Percentiles rank a stretch among this genome's conserved stretches.
These are phyloP conservation scores for Paramacrobiotus metropolitanus DNA, from an alignment of 1,140 invertebrate genomes.

Conservation along the genomic window DNA sequence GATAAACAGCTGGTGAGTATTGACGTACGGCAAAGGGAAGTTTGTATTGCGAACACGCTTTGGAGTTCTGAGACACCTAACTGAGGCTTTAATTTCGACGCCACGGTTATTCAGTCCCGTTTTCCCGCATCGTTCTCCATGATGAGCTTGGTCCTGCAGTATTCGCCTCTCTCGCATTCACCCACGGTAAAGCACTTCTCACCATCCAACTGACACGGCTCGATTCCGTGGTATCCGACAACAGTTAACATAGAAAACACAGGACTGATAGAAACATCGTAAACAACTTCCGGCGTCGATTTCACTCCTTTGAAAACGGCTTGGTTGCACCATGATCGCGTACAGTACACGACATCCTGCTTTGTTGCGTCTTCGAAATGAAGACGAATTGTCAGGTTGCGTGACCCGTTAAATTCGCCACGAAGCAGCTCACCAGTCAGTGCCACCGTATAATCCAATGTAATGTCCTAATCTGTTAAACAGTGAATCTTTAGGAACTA, in stretches of 20 bases:
- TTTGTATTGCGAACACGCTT: slow-evolving; percentile 36
- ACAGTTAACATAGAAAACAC: slow-evolving; percentile 38
- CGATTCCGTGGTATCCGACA: slow-evolving; percentile 40
- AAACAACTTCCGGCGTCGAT: slow-evolving; percentile 34
- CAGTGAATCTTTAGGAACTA: no score
- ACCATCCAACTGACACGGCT: slow-evolving; percentile 30
- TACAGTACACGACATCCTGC: slow-evolving; percentile 28
- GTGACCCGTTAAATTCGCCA: no score
- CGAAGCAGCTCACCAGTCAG: no score
- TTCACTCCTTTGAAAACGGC: slow-evolving; percentile 30
- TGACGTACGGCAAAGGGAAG: slow-evolving; percentile 39
- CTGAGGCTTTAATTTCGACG: slow-evolving; percentile 29
- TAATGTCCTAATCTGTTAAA: no score
- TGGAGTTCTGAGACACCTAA: slow-evolving; percentile 34
- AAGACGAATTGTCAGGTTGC: no score
- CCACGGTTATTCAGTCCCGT: slow-evolving; percentile 29
- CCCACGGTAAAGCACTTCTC: slow-evolving; percentile 25
- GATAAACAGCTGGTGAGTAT: no score
- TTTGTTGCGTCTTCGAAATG: no score
- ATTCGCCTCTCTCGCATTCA: slow-evolving; percentile 29
- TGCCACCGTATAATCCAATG: no score
- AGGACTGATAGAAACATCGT: slow-evolving; percentile 31
- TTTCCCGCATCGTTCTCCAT: slow-evolving; percentile 34
- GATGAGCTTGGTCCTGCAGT: slow-evolving; percentile 19
- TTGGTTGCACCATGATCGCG: slow-evolving; percentile 32